Evolutionary conservation across 2,888 invertebrate genomes (phyloP).

Genomic region (Parnassius smintheus): DNA sequence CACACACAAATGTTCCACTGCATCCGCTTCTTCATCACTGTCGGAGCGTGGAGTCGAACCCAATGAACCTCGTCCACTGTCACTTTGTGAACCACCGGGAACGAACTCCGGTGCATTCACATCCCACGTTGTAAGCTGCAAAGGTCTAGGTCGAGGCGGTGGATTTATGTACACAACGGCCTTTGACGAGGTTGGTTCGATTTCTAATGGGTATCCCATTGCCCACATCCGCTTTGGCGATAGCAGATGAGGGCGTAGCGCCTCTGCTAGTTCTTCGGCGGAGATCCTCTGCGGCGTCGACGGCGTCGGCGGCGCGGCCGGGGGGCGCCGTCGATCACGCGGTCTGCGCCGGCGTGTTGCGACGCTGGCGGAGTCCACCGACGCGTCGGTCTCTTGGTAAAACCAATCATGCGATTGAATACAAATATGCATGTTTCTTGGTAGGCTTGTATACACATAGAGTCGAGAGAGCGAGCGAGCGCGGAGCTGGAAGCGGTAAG

Average conservation of each 20-base stretch:
- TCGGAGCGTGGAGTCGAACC: slow-evolving; percentile 80
- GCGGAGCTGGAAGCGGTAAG: slow-evolving; percentile 62
- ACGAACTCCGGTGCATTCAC: slow-evolving; percentile 86
- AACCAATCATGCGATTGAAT: slow-evolving; percentile 73
- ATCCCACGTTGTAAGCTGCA: slow-evolving; percentile 74
- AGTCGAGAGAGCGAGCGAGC: slow-evolving; percentile 73
- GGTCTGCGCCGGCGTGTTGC: slow-evolving; percentile 71
- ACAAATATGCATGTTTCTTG: slow-evolving; percentile 74
- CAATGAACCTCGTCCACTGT: slow-evolving; percentile 79
- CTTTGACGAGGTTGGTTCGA: slow-evolving; percentile 80
- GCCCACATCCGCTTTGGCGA: slow-evolving; percentile 82
- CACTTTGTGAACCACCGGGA: slow-evolving; percentile 76
- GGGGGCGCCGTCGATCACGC: slow-evolving; percentile 71
- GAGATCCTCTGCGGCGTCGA: slow-evolving; percentile 75
- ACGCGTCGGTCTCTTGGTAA: slow-evolving; percentile 73
- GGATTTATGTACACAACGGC: slow-evolving; percentile 84
- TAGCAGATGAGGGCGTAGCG: slow-evolving; percentile 83
- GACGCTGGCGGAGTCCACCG: slow-evolving; percentile 67
- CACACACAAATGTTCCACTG: slow-evolving; percentile 84
- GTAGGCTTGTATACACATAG: slow-evolving; percentile 75
- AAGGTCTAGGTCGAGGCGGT: slow-evolving; percentile 68
- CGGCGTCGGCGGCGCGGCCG: slow-evolving; percentile 59
- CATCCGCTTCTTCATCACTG: slow-evolving; percentile 79
- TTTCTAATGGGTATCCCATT: slow-evolving; percentile 87
- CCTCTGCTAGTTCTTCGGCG: slow-evolving; percentile 78